Percentiles rank a stretch among this genome's conserved stretches.
Evolutionary conservation across 30 jellyfish, hydroid and myxozoan genomes (phyloP).

Genomic region (Pelagia noctiluca): DNA sequence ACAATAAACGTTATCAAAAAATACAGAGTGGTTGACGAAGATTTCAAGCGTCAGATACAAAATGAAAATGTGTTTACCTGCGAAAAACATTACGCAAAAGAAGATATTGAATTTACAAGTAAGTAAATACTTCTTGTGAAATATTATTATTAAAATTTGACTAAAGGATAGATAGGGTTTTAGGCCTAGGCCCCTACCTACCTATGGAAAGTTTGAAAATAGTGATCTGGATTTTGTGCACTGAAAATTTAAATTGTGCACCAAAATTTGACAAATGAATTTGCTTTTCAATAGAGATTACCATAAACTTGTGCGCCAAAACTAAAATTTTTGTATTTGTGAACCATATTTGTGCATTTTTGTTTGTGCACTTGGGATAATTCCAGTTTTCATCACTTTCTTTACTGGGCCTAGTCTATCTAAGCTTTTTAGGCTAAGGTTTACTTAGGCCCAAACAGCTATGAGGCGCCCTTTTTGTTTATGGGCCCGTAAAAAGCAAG

Average conservation of each 20-base stretch:
- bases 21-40: slow-evolving; percentile 27
- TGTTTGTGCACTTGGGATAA: no score
- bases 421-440: neutral
- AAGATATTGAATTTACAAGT: slow-evolving; percentile 41
- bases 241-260: no score
- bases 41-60: slow-evolving; percentile 18
- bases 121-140: slow-evolving; percentile 14
- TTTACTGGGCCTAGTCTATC: no score
- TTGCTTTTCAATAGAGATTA: no score
- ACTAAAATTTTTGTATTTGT: no score
- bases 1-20: slow-evolving; percentile 5
- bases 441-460: neutral
- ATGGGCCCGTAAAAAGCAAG: slow-evolving; percentile 2
- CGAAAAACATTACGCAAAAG: slow-evolving; percentile 16
- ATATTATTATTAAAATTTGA: neutral
- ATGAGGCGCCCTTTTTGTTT: neutral
- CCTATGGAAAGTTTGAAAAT: no score
- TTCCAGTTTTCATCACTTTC: no score
- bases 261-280: no score
- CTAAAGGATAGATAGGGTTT: neutral
- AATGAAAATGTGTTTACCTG: slow-evolving; percentile 5
- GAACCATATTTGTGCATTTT: no score
- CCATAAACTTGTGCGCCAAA: no score
- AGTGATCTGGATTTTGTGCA: no score
- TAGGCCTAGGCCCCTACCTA: slow-evolving; percentile 1